Base-by-base conservation (phyloP, 2,113 vertebrate genomes). In the Tichodroma muraria region DNA sequence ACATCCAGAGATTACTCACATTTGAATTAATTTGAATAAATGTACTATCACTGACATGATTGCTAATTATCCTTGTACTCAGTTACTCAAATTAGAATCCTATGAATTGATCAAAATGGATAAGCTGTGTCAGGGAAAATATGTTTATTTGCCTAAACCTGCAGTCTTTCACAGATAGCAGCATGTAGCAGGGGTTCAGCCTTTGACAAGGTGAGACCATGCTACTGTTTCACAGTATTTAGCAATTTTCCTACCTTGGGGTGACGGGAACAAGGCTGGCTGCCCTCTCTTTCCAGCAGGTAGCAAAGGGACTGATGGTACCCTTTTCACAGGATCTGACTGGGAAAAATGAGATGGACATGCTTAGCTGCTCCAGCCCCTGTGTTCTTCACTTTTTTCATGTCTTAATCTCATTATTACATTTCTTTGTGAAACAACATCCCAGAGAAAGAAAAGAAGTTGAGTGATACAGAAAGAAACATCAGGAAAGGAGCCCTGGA, bases 1-100 rank as follows among this genome's bases (percentile, higher is more conserved):
- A 52, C 24, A 5, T 25, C n/a, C 61, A 76, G 18, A 42, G 27
- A 82, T 79, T 88, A 75, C 38, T 85, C 83, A 76, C 23, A 79
- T 71, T 45, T 82, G 28, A 88, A 25, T 79, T 85, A 68, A 79
- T 82, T 92, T 88, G 71, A 94, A 83, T 86, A 89, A 85, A 63
- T 45, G 35, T 59, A 8, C 70, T 90, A 37, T 68, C 61, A 54
- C 33, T 88, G 79, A 19, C 33, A 71, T 54, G 70, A 75, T 63
- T 92, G 66, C 47, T 85, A 79, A 88, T 88, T 71, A 85, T 50
- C 38, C 66, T 59, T 70, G 52, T 44, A 44, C 79, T 92, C 50
- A 40, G 60, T 82, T 78, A 53, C 35, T 85, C 61, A 78, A 71
- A 85, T 75, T 54, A 85, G 30, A 11, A 63, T 81, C 47, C 42